Evolutionary conservation across 2,797 vertebrate species (phyloP).

Genomic region (Spinus pinus): DNA sequence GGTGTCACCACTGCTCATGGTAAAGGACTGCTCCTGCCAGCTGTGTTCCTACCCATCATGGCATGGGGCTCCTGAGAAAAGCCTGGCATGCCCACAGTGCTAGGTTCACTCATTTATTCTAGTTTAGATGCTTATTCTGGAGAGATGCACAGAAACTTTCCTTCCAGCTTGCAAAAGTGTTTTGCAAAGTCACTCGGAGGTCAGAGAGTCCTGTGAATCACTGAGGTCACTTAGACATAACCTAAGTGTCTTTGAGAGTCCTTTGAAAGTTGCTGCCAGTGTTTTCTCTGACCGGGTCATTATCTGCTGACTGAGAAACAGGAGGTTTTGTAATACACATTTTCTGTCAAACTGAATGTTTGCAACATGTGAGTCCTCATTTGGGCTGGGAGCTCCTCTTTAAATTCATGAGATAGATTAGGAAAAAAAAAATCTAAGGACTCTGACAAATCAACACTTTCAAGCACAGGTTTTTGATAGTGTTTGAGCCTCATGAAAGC

Average conservation of each 20-base stretch:
- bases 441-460: background rate
- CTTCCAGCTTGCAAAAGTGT: background rate
- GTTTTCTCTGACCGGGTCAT: background rate
- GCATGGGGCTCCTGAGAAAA: background rate
- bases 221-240: background rate
- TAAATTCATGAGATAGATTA: background rate
- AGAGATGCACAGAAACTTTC: background rate
- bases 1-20: accelerated
- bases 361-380: background rate
- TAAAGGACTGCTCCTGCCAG: background rate
- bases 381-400: background rate
- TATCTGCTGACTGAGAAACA: background rate
- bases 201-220: background rate
- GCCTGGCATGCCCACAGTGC: accelerated
- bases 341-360: background rate
- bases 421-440: background rate
- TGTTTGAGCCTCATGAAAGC: background rate
- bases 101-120: background rate
- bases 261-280: background rate
- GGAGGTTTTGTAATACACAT: background rate
- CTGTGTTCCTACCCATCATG: background rate
- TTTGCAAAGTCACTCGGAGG: background rate
- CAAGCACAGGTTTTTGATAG: background rate
- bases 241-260: background rate
- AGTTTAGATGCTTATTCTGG: background rate